phyloP scores from a whole-genome alignment of 2,888 invertebrate genomes.

The Orchesellides sinensis region DNA sequence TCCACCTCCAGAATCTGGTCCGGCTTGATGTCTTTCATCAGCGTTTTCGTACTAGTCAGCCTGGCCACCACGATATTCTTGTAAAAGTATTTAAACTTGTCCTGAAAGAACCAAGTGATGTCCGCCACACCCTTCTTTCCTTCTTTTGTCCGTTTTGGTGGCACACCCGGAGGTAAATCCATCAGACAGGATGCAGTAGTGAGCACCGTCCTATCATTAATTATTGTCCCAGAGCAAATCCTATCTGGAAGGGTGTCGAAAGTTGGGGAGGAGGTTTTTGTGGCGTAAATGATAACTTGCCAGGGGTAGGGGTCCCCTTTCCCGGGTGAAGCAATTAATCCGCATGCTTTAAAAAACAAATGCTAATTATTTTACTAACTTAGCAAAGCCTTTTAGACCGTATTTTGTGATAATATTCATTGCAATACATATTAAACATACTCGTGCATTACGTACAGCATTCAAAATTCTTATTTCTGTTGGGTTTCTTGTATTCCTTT shows the following conservation, averaged over 20 bases:
- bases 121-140: not conserved
- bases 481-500: not conserved
- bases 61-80: not conserved
- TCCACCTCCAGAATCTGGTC: not conserved
- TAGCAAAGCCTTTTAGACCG: too few species aligned
- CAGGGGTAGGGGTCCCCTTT: not conserved
- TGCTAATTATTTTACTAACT: too few species aligned
- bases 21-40: not conserved
- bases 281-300: not conserved
- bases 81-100: not conserved
- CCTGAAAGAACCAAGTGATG: not conserved
- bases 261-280: not conserved
- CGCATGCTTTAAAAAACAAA: not conserved
- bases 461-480: not conserved
- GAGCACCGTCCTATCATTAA: constrained; percentile 27
- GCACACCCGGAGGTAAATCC: too few species aligned
- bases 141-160: too few species aligned
- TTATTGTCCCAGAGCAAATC: constrained; percentile 10
- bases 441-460: not conserved
- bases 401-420: too few species aligned
- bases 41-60: not conserved
- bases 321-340: not conserved
- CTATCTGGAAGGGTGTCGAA: not conserved
- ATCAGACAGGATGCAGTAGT: constrained; percentile 21
- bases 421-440: not conserved